Conservation (phyloP, 2,888 invertebrate species). For the Fissipunctia ypsillon region DNA sequence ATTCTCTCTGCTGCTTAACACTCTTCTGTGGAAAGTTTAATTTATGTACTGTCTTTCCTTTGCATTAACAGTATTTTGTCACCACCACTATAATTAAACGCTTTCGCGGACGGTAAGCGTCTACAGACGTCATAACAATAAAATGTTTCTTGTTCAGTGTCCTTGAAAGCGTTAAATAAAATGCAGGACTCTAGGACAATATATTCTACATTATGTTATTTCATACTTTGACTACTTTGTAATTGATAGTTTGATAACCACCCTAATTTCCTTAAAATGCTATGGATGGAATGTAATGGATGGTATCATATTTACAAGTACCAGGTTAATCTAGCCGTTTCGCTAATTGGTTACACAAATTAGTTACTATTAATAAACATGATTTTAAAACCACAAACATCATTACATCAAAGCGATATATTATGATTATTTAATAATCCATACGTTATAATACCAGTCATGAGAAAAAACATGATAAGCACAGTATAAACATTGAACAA, state of each 20-base stretch:
- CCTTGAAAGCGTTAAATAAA: no score
- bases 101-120: no score
- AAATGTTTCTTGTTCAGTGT: no score
- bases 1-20: not conserved
- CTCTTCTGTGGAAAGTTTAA: not conserved
- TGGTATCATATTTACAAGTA: not conserved
- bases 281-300: not conserved
- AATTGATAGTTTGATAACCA: not conserved
- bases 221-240: not conserved
- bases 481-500: conserved; percentile 1
- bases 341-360: not conserved
- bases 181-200: not conserved
- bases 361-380: not conserved
- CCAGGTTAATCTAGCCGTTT: not conserved
- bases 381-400: conserved; percentile 2
- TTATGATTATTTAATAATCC: conserved; percentile 2
- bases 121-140: no score
- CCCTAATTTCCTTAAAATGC: not conserved
- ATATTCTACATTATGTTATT: not conserved
- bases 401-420: not conserved
- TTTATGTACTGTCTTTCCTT: not conserved
- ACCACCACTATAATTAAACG: not conserved
- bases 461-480: conserved; percentile 12
- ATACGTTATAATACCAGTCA: not conserved
- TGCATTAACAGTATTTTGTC: not conserved